A percentile compares a stretch with the other conserved stretches of the same genome.
phyloP scores from a whole-genome alignment of 2,888 invertebrate genomes.

The Oscheius sp. region DNA sequence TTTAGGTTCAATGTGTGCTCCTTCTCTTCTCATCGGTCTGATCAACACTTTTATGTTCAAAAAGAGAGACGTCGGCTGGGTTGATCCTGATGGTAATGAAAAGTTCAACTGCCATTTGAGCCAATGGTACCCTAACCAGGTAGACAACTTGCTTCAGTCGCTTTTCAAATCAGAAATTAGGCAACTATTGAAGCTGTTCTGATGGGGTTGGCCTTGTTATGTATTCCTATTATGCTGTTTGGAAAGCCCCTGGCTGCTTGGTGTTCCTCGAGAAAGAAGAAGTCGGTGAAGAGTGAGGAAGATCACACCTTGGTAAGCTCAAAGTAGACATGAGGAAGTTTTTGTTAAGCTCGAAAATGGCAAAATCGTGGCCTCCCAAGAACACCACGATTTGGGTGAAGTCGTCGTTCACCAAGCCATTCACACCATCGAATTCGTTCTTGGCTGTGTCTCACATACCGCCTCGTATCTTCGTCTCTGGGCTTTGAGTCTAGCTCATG shows the following conservation, averaged over 20 bases:
- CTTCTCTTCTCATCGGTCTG: slow-evolving; percentile 66
- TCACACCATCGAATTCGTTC: slow-evolving; percentile 96
- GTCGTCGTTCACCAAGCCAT: slow-evolving; percentile 79
- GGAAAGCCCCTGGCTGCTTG: slow-evolving; percentile 65
- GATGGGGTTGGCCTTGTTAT: slow-evolving; percentile 68
- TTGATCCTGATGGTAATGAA: slow-evolving; percentile 42
- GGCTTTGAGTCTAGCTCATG: slow-evolving; percentile 97
- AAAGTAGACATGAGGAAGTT: not conserved
- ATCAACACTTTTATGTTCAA: slow-evolving; percentile 71
- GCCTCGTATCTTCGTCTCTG: slow-evolving; percentile 97
- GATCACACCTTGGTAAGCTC: slow-evolving; percentile 1
- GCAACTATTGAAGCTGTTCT: slow-evolving; percentile 71
- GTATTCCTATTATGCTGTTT: slow-evolving; percentile 71
- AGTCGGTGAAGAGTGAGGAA: not conserved
- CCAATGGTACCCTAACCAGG: slow-evolving; percentile 74
- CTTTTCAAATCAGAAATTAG: slow-evolving; percentile 39
- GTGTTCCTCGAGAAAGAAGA: slow-evolving; percentile 6
- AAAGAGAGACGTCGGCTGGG: slow-evolving; percentile 48
- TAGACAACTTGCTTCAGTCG: slow-evolving; percentile 9
- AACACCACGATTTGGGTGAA: slow-evolving; percentile 26
- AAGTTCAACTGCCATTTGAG: slow-evolving; percentile 61
- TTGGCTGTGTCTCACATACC: slow-evolving; percentile 97
- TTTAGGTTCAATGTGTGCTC: slow-evolving; percentile 69
- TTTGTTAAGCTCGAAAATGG: slow-evolving; percentile 26
- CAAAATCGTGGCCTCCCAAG: not conserved